These are phyloP conservation scores for Crematogaster levior DNA, from an alignment of 2,888 invertebrate genomes.

Conservation along the genomic window DNA sequence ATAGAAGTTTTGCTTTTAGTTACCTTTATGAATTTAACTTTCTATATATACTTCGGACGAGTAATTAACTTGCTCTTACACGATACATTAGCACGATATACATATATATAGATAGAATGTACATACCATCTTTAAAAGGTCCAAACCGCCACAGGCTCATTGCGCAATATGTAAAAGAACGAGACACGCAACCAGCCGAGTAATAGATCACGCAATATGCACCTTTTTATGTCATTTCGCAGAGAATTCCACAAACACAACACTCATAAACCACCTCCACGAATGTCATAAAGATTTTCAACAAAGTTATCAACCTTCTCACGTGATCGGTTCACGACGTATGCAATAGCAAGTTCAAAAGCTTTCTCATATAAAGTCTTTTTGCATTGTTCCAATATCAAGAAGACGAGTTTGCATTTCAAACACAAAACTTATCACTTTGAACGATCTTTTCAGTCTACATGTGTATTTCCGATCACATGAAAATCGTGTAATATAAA, in stretches of 20 bases:
- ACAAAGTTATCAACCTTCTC: conserved; percentile 14
- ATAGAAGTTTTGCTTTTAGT: not conserved
- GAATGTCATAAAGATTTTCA: conserved; percentile 7
- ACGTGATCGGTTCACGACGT: conserved; percentile 16
- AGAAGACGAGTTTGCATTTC: conserved; percentile 21
- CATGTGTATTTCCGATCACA: not conserved
- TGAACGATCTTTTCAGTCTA: conserved; percentile 56
- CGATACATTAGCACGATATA: not conserved
- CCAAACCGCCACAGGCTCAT: conserved; percentile 77
- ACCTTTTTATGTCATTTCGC: not conserved
- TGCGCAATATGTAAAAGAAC: conserved; percentile 26
- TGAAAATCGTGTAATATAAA: not conserved
- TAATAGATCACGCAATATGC: conserved; percentile 44
- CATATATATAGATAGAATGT: not conserved
- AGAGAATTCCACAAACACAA: conserved; percentile 3
- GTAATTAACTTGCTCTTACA: not conserved
- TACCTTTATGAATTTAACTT: not conserved
- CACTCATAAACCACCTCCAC: conserved; percentile 21
- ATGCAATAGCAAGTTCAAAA: not conserved
- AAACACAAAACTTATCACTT: not conserved
- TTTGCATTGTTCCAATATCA: not conserved
- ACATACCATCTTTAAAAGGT: conserved; percentile 75
- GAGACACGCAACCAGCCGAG: conserved; percentile 2
- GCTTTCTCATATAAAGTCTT: not conserved
- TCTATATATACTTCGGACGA: not conserved